phyloP scores from a whole-genome alignment of 2,797 vertebrate genomes.

The Poecilia gillii region DNA sequence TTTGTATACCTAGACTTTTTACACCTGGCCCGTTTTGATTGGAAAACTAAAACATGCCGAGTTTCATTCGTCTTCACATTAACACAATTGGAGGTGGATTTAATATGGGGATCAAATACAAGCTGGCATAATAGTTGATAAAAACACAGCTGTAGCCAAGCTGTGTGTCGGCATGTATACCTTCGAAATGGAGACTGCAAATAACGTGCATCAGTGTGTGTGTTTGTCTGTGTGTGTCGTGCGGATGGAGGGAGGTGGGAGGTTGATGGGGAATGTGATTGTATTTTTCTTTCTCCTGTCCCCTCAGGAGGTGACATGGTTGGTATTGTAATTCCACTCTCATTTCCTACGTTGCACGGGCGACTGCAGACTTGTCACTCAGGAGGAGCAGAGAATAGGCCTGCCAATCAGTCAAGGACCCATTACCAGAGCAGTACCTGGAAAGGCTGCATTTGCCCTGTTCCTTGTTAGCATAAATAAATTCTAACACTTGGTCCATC shows the following conservation, averaged over 20 bases:
- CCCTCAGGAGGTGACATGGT: conserved; percentile 80
- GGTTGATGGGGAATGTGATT: conserved; percentile 73
- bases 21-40: neutral
- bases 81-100: conserved; percentile 12
- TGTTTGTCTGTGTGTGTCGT: conserved; percentile 21
- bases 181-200: conserved; percentile 41
- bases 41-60: conserved; percentile 4
- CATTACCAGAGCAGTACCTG: conserved; percentile 64
- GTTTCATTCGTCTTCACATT: conserved; percentile 18
- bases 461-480: conserved; percentile 74
- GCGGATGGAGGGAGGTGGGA: conserved; percentile 17
- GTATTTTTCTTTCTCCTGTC: conserved; percentile 76
- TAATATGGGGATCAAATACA: conserved; percentile 31
- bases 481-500: conserved; percentile 66
- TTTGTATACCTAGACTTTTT: neutral
- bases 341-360: conserved; percentile 75
- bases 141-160: conserved; percentile 28
- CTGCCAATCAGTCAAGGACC: conserved; percentile 80
- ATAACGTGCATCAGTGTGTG: conserved; percentile 33
- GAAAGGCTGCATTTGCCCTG: conserved; percentile 38
- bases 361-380: conserved; percentile 79
- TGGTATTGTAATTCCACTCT: conserved; percentile 83
- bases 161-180: conserved; percentile 30
- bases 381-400: conserved; percentile 74
- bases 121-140: conserved; percentile 32